These are phyloP conservation scores for Pithys albifrons DNA, from an alignment of 2,113 vertebrate genomes.

Conservation along the genomic window DNA sequence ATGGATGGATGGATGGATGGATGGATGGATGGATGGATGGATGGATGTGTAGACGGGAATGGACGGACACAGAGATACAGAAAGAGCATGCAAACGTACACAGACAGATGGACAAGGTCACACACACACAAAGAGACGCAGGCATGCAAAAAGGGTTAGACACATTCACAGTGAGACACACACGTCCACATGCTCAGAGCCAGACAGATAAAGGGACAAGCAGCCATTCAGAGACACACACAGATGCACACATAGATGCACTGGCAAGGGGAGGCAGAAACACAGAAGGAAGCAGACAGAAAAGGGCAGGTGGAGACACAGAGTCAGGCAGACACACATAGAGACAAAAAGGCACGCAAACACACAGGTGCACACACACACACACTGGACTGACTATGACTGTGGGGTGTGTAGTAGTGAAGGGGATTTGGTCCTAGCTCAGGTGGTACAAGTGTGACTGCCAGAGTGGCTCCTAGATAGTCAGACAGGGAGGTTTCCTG, in stretches of 20 bases:
- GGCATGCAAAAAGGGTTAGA: not conserved
- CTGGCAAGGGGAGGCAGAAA: not conserved
- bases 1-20: not conserved
- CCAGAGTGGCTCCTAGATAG: not conserved
- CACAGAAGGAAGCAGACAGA: not conserved
- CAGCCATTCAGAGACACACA: not conserved
- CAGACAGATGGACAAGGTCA: not conserved
- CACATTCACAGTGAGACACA: fast-evolving
- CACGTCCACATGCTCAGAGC: fast-evolving
- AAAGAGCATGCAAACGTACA: not conserved
- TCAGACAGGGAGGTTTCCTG: not conserved
- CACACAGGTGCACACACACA: too few species aligned
- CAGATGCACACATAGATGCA: not conserved
- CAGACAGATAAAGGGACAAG: not conserved
- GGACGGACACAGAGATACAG: not conserved
- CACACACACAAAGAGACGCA: not conserved
- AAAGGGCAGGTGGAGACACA: not conserved
- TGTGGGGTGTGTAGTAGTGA: not conserved
- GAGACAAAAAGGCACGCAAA: not conserved
- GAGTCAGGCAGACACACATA: not conserved
- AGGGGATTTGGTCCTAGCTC: not conserved
- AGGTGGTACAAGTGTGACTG: not conserved
- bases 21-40: not conserved
- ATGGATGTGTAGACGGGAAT: not conserved
- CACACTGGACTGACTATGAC: not conserved